phyloP scores from a whole-genome alignment of 2,888 invertebrate genomes.

The Pinctada fucata region DNA sequence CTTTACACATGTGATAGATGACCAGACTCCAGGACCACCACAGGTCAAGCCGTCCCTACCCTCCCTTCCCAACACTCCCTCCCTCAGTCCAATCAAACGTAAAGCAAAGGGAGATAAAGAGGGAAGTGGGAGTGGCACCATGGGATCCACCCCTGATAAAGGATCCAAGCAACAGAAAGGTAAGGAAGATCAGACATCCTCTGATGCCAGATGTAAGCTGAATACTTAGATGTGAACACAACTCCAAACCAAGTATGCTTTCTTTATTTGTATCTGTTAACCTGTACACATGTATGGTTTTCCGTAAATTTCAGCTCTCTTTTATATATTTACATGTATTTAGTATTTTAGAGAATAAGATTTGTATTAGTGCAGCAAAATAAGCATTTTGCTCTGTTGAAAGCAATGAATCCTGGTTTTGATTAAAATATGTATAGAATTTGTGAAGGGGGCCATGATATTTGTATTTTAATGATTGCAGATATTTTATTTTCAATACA shows the following conservation, averaged over 20 bases:
- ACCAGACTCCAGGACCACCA: conserved; percentile 78
- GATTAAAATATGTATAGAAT: no score
- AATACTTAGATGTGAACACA: neutral
- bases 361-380: no score
- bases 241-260: neutral
- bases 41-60: conserved; percentile 80
- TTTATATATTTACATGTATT: no score
- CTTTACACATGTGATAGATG: conserved; percentile 86
- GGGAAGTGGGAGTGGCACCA: conserved; percentile 45
- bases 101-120: conserved; percentile 72
- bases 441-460: no score
- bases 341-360: no score
- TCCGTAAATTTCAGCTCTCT: neutral
- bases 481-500: no score
- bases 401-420: no score
- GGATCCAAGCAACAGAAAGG: conserved; percentile 67
- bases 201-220: neutral
- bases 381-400: no score
- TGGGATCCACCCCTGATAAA: conserved; percentile 45
- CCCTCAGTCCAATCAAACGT: conserved; percentile 77
- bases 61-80: conserved; percentile 75
- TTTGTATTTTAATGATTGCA: no score
- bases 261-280: neutral
- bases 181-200: conserved; percentile 27
- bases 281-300: neutral